Conservation (phyloP, 2,888 invertebrate genomes). For the Drosophila conformis region DNA sequence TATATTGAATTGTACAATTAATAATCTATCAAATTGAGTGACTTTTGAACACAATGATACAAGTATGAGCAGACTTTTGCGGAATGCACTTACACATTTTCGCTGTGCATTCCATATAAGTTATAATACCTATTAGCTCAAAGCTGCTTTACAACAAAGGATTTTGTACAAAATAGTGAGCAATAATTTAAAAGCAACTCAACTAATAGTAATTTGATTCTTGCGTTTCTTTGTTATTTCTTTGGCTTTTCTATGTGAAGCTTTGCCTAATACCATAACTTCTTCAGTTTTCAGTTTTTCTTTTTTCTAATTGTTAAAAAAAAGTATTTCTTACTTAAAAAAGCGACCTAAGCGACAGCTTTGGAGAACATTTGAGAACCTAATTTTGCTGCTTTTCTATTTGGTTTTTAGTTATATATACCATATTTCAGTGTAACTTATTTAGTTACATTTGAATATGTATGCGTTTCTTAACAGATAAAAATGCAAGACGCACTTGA, state of each 20-base stretch:
- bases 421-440: slow-evolving; percentile 25
- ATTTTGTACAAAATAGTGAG: not conserved
- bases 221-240: slow-evolving; percentile 4
- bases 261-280: slow-evolving; percentile 10
- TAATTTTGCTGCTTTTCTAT: slow-evolving; percentile 8
- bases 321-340: slow-evolving; percentile 8
- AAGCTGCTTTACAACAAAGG: slow-evolving; percentile 28
- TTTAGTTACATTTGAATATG: slow-evolving; percentile 33
- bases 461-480: slow-evolving; percentile 46
- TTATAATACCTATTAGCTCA: slow-evolving; percentile 12
- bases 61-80: slow-evolving; percentile 24
- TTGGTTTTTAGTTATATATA: slow-evolving; percentile 9
- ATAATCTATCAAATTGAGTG: slow-evolving; percentile 39
- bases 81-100: slow-evolving; percentile 26
- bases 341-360: slow-evolving; percentile 3
- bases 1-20: slow-evolving; percentile 13
- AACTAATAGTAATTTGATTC: slow-evolving; percentile 1
- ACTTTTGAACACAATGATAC: slow-evolving; percentile 43
- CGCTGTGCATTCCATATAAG: slow-evolving; percentile 14
- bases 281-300: slow-evolving; percentile 1
- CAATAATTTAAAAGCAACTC: slow-evolving; percentile 8
- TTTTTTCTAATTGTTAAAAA: slow-evolving; percentile 12
- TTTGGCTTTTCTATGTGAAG: slow-evolving; percentile 19
- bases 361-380: slow-evolving; percentile 6
- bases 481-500: slow-evolving; percentile 38